Evolutionary conservation across 2,888 invertebrate genomes (phyloP), one percentile per base, ranked within the genome.

Genomic region (Coleophora flavipennella): DNA sequence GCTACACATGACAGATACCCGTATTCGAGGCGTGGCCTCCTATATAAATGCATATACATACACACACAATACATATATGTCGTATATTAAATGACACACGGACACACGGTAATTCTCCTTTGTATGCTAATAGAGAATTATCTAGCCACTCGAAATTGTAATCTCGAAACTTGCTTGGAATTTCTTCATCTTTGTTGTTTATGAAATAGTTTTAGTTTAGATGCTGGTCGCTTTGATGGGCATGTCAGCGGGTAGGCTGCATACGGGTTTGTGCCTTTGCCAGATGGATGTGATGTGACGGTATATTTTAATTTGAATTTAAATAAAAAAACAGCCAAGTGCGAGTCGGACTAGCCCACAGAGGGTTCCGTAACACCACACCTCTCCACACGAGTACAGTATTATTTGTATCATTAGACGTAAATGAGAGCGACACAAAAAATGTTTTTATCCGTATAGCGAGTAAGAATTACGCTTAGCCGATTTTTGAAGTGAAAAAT

Each of bases 101-200:
- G 66, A 77, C 76, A 70, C 69, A 73, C 75, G 70, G 80, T 80
- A 80, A 80, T 79, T 69, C 78, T 71, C 80, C 81, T 81, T 84
- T 84, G 83, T 84, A 84, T 84, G 83, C 80, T 75, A 84, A 80
- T 76, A 72, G 67, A 68, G 77, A 83, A 83, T 84, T 80, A 83
- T 84, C 83, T 83, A 83, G 79, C 76, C 71, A 63, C 67, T 75
- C 76, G 71, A 80, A 84, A 84, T 80, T 79, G 78, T 84, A 81
- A 84, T 83, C 84, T 83, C 63, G 59, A 68, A 77, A 78, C 80
- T 71, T 50, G 78, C 73, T 72, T 69, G 77, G 77, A 78, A 80
- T 84, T 84, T 80, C 83, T 84, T 77, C 81, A 83, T 83, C 74
- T 81, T 73, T 67, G 66, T 73, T 75, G 76, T 72, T 75, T 55